These are phyloP conservation scores for Lagria hirta DNA, from an alignment of 2,888 invertebrate species.

Conservation along the genomic window DNA sequence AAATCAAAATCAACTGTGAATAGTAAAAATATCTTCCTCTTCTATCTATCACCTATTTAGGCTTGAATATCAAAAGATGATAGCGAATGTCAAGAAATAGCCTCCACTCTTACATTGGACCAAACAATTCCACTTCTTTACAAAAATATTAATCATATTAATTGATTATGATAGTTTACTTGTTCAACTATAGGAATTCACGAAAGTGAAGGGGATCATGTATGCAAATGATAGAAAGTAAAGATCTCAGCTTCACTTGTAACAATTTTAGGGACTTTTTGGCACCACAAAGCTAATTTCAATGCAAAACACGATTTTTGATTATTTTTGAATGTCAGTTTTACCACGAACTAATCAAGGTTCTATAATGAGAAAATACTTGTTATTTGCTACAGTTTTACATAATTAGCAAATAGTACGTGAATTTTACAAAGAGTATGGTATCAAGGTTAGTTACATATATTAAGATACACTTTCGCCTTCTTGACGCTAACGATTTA, in stretches of 20 bases:
- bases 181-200: conserved; percentile 31
- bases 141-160: conserved; percentile 1
- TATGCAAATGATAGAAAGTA: conserved; percentile 44
- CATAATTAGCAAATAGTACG: conserved; percentile 8
- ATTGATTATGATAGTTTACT: conserved; percentile 1
- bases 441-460: conserved; percentile 18
- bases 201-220: conserved; percentile 39
- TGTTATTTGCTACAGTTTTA: conserved; percentile 11
- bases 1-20: too few relatives aligned
- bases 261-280: conserved; percentile 31
- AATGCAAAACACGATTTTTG: background rate
- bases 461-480: conserved; percentile 10
- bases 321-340: conserved; percentile 3
- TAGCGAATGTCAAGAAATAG: conserved; percentile 23
- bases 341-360: conserved; percentile 13
- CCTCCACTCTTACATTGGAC: conserved; percentile 21
- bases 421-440: conserved; percentile 13
- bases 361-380: too few relatives aligned
- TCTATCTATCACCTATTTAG: too few relatives aligned
- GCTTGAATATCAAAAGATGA: conserved; percentile 24
- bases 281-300: background rate
- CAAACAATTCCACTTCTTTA: conserved; percentile 7
- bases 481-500: conserved; percentile 14
- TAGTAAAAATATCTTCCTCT: too few relatives aligned
- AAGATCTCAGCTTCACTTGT: conserved; percentile 35